Evolutionary conservation across 2,888 invertebrate species (phyloP).

Genomic region (Chymomyza procnemis): DNA sequence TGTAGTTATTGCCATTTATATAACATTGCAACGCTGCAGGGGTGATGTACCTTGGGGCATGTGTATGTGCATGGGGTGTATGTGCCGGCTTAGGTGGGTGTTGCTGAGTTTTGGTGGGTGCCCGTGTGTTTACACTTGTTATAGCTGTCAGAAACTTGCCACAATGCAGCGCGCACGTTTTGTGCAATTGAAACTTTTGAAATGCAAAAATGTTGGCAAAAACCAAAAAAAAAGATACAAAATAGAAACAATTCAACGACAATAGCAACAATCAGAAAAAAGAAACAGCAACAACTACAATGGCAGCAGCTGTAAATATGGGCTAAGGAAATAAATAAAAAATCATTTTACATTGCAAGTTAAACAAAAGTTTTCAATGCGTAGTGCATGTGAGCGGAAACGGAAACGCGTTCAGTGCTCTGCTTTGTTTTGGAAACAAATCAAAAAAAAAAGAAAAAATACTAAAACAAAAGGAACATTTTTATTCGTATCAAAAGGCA

Average conservation of each 20-base stretch:
- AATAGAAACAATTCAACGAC: neutral
- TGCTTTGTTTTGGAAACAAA: conserved; percentile 36
- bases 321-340: conserved; percentile 1
- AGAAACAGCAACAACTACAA: conserved; percentile 6
- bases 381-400: conserved; percentile 43
- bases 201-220: conserved; percentile 48
- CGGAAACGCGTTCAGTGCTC: conserved; percentile 64
- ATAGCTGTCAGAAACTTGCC: conserved; percentile 60
- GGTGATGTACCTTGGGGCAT: neutral
- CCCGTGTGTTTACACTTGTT: conserved; percentile 64
- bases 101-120: too few species aligned
- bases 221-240: conserved; percentile 25
- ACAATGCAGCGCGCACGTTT: conserved; percentile 40
- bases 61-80: neutral
- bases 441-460: too few species aligned
- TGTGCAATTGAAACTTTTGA: conserved; percentile 66
- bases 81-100: neutral
- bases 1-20: too few species aligned
- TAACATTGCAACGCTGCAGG: too few species aligned
- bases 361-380: conserved; percentile 60
- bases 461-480: neutral
- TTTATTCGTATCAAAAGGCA: neutral
- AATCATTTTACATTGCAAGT: conserved; percentile 50
- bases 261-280: conserved; percentile 3
- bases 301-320: conserved; percentile 46